Evolutionary conservation across 2,888 invertebrate species (phyloP), one percentile per base, ranked within the genome.

Genomic region (Pammene aurita): DNA sequence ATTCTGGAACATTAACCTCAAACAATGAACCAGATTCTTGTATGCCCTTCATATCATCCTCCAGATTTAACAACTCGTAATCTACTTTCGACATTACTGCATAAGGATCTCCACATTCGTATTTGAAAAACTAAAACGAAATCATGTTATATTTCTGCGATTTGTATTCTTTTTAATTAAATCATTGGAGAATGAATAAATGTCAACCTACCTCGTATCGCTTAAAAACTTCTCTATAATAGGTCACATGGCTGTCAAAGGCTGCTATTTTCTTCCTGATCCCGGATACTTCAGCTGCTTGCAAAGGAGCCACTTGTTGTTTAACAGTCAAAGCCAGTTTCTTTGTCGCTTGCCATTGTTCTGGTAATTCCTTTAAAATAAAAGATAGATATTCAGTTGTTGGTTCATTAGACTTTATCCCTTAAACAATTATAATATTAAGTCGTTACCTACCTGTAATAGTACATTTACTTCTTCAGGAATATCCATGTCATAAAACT

Each of bases 401-500:
- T 26, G 26, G 1, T 26, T 26, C 26, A n/a, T 26, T 26, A 26
- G 26, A 26, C 26, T 26, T 26, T 26, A n/a, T n/a, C n/a, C 26
- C 26, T n/a, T n/a, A n/a, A n/a, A n/a, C n/a, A n/a, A n/a, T n/a
- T 26, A 26, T 26, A 26, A 4, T 26, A 26, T n/a, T n/a, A 26
- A 26, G 26, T 35, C 35, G 26, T n/a, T 14, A 64, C 66, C 35
- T 76, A 95, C 95, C 92, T 96, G 96, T 54, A 99, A 89, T 73
- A 98, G 94, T 6, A 97, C 96, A 83, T 98, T 98, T 0, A 98
- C 97, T 92, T 98, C 98, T 87, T 99, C 98, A 0, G 98, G 97
- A 82, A 99, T 96, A 84, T 99, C 98, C 94, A 98, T 98, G 79
- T 98, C 98, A 83, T 98, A 99, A 80, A 96, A 97, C 86, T 98